phyloP scores from a whole-genome alignment of 2,113 vertebrate genomes.

The Sinocyclocheilus maitianheensis region DNA sequence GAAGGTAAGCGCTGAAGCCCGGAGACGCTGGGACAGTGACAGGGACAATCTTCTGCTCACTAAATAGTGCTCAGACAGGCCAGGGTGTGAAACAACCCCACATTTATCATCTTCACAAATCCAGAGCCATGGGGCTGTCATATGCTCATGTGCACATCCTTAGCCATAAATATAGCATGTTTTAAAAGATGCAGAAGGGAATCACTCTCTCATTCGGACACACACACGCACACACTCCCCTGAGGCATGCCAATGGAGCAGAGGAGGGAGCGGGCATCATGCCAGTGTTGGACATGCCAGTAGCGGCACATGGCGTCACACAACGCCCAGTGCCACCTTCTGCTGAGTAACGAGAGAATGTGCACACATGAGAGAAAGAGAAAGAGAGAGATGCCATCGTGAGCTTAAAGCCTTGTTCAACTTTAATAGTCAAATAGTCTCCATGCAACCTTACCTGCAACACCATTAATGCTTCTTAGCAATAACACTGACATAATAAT shows the following conservation, averaged over 20 bases:
- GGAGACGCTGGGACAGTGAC: conserved; percentile 35
- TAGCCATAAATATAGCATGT: conserved; percentile 34
- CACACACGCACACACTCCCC: neutral
- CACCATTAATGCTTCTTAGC: neutral
- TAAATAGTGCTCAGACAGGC: conserved; percentile 59
- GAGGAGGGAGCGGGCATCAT: conserved; percentile 44
- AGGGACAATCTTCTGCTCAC: conserved; percentile 53
- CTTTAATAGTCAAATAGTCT: neutral
- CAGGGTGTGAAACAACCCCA: conserved; percentile 50
- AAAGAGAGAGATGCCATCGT: neutral
- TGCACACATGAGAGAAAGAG: conserved; percentile 30
- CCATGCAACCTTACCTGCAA: neutral
- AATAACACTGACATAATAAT: too few species aligned
- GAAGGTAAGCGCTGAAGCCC: conserved; percentile 40
- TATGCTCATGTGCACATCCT: conserved; percentile 27
- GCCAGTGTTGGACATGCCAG: conserved; percentile 54
- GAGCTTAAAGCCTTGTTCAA: neutral
- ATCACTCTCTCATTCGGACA: neutral
- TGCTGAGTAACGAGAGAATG: conserved; percentile 51
- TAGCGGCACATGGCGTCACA: conserved; percentile 57
- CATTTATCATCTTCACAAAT: conserved; percentile 57
- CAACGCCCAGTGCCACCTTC: conserved; percentile 55
- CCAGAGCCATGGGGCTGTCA: conserved; percentile 48
- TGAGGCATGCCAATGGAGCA: conserved; percentile 49
- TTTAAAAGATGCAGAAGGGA: conserved; percentile 33